Percentiles rank a stretch among this genome's conserved stretches.
Evolutionary conservation across 2,113 vertebrate genomes (phyloP).

Genomic region (Bos indicus): DNA sequence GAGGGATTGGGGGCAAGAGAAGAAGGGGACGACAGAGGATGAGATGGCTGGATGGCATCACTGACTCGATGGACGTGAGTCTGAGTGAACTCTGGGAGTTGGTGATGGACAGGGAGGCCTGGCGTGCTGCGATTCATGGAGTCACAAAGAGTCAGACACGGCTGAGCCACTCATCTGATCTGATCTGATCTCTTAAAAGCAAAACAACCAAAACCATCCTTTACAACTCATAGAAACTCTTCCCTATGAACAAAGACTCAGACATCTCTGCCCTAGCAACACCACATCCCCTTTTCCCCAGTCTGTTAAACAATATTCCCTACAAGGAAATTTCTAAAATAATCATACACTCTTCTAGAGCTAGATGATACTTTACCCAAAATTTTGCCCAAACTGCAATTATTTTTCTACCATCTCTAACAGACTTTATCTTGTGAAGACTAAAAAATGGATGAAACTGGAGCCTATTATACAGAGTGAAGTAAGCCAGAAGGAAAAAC

Average conservation of each 20-base stretch:
- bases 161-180: no score
- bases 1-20: no score
- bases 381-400: background rate
- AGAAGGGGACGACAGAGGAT: no score
- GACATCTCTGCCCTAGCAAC: background rate
- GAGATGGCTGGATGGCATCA: no score
- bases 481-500: no score
- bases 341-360: background rate
- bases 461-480: no score
- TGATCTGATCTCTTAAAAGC: background rate
- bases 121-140: no score
- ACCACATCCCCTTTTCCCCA: fast-evolving
- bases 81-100: no score
- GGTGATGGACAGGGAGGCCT: no score
- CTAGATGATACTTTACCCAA: background rate
- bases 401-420: background rate
- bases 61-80: no score
- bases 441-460: background rate
- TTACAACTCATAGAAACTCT: background rate
- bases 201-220: background rate
- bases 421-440: background rate
- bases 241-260: background rate
- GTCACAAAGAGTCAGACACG: no score
- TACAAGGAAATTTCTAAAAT: background rate
- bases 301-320: background rate